A percentile compares a stretch with the other conserved stretches of the same genome.
Conservation (phyloP, 2,888 invertebrate species). For the Caenorhabditis wallacei region DNA sequence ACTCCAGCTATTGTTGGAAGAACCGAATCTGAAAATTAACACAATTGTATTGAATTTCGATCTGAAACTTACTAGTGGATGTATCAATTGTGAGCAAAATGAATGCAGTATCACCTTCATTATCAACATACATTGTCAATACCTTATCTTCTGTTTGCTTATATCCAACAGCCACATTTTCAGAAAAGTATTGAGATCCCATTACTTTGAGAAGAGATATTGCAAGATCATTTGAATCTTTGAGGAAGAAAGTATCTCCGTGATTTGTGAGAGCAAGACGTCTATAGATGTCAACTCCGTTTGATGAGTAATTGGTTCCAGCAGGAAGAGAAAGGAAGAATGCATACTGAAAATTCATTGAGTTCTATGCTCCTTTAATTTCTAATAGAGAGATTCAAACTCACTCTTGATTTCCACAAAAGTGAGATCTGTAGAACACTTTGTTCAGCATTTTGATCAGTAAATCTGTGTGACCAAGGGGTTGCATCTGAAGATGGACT, state of each 20-base stretch:
- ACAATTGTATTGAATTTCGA: background rate
- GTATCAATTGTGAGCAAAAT: constrained; percentile 46
- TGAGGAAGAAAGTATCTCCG: constrained; percentile 40
- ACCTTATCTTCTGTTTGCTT: background rate
- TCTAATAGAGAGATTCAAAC: background rate
- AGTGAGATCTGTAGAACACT: constrained; percentile 52
- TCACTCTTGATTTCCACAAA: constrained; percentile 60
- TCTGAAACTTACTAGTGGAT: background rate
- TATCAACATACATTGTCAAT: constrained; percentile 17
- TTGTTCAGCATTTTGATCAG: constrained; percentile 46
- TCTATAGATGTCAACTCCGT: constrained; percentile 49
- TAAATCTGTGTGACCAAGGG: constrained; percentile 46
- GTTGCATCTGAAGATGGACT: constrained; percentile 47
- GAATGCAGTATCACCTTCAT: constrained; percentile 20
- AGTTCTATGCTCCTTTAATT: too few species aligned
- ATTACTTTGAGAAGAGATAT: constrained; percentile 21
- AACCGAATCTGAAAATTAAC: background rate
- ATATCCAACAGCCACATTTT: constrained; percentile 47
- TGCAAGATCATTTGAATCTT: constrained; percentile 8
- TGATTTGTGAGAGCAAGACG: constrained; percentile 49
- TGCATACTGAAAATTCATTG: constrained; percentile 17
- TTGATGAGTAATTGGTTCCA: constrained; percentile 28
- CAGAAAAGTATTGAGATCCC: constrained; percentile 34
- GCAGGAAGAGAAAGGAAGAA: constrained; percentile 39
- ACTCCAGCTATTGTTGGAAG: constrained; percentile 15